Conservation (phyloP, 2,113 vertebrate genomes). For the Halichoerus grypus region DNA sequence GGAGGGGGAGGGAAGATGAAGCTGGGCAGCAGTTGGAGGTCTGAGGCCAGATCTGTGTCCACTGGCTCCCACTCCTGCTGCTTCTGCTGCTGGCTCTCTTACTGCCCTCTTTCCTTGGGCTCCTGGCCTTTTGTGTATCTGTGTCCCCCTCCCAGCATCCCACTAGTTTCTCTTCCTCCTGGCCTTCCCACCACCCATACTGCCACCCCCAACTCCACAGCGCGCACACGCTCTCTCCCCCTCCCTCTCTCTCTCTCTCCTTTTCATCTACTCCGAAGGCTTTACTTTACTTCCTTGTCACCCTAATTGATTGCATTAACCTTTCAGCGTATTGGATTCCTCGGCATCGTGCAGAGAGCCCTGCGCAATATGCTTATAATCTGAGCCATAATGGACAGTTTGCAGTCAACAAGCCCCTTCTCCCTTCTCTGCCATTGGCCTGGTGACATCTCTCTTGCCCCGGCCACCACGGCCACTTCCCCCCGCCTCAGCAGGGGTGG, state of each 20-base stretch:
- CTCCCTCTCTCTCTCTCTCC: constrained; percentile 79
- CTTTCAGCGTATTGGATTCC: constrained; percentile 99
- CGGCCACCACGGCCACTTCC: constrained; percentile 48
- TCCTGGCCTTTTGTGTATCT: neutral
- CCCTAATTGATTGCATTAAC: constrained; percentile 99
- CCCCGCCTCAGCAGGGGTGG: neutral
- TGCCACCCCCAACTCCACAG: constrained; percentile 84
- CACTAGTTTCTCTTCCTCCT: constrained; percentile 60
- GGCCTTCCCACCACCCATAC: constrained; percentile 85
- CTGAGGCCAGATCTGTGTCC: neutral
- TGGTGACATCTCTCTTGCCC: constrained; percentile 85
- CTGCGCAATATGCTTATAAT: constrained; percentile 99
- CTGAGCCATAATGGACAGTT: constrained; percentile 98
- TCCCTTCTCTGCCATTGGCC: constrained; percentile 88
- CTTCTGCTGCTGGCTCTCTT: constrained; percentile 81
- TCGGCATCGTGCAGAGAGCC: constrained; percentile 97
- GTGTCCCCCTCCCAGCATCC: constrained; percentile 82
- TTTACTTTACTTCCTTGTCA: constrained; percentile 99
- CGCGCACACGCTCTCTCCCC: constrained; percentile 13
- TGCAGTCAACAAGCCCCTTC: constrained; percentile 97
- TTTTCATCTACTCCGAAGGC: constrained; percentile 95
- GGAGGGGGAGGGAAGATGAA: neutral
- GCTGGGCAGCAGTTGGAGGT: neutral
- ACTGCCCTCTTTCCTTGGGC: neutral
- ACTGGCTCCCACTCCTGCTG: constrained; percentile 55